Base-by-base conservation (phyloP, 2,888 invertebrate genomes). In the Tetragnatha montana region DNA sequence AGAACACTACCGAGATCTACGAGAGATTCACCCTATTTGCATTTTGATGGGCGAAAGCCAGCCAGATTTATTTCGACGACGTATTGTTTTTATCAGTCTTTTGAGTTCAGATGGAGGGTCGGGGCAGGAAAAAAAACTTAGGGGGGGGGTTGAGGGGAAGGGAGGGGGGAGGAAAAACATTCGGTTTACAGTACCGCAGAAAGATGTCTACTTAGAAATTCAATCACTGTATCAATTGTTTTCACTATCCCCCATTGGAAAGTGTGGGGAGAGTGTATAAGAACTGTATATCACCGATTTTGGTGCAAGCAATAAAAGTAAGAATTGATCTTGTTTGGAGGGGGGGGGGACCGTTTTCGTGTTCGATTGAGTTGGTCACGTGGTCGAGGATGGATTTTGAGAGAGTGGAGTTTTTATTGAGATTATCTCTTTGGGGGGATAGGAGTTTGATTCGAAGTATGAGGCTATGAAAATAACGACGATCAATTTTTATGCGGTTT, bases 1-100 rank as follows among this genome's bases (percentile, higher is more conserved):
- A 60, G 60, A 60, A 10, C 22, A 78, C n/a, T 78, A 78, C 8
- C 35, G 35, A 68, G 78, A 78, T 78, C 22, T 78, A 14, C 17
- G 12, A 76, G 51, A 78, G 85, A 85, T 85, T 78, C 70, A 19
- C 51, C 35, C 21, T 75, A 89, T 89, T 89, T 89, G 89, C 89
- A 89, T 89, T 89, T 89, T 89, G 89, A 89, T 89, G 78, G 89
- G 19, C 19, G 1, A 35, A 49, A 60, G 51, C 71, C 49, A 19
- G 17, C 35, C 21, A 71, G 89, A 89, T 89, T 89, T 89, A 89
- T 89, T 70, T 79, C 21, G 14, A 71, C 88, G 49, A 79, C 78
- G 81, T 22, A 89, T 89, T 89, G 89, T 89, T 89, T 89, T 89
- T 89, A 89, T 89, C 89, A 89, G 81, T 35, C 78, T 81, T 70